Evolutionary conservation across 1,140 invertebrate species (phyloP).

Genomic region (Trachymyrmex septentrionalis): DNA sequence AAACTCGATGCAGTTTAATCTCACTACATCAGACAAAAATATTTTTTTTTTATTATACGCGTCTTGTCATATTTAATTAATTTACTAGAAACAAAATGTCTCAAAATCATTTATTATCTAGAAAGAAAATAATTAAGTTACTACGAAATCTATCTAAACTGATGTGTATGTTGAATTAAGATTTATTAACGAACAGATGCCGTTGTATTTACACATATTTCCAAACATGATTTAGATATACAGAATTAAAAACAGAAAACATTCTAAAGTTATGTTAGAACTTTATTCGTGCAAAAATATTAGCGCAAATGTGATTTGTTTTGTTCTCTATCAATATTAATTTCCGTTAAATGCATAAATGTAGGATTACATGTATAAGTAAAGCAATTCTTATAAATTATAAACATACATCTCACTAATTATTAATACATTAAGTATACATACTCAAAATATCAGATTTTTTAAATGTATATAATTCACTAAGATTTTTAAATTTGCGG

Average conservation of each 20-base stretch:
- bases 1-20: neutral
- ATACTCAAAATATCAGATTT: neutral
- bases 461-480: neutral
- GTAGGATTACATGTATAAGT: neutral
- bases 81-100: neutral
- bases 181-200: neutral
- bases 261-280: neutral
- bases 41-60: neutral
- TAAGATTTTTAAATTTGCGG: neutral
- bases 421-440: neutral
- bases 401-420: neutral
- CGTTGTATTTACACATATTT: neutral
- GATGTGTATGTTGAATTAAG: neutral
- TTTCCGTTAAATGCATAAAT: slow-evolving; percentile 1
- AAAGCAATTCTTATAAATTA: neutral
- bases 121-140: slow-evolving; percentile 10
- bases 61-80: neutral
- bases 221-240: neutral
- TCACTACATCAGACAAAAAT: neutral
- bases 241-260: neutral
- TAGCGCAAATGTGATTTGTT: neutral
- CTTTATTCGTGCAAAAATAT: slow-evolving; percentile 4
- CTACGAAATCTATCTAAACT: neutral
- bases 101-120: neutral
- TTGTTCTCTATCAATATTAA: neutral